Conservation (phyloP, 2,797 vertebrate genomes). For the Sebastiscus albofasciatus region DNA sequence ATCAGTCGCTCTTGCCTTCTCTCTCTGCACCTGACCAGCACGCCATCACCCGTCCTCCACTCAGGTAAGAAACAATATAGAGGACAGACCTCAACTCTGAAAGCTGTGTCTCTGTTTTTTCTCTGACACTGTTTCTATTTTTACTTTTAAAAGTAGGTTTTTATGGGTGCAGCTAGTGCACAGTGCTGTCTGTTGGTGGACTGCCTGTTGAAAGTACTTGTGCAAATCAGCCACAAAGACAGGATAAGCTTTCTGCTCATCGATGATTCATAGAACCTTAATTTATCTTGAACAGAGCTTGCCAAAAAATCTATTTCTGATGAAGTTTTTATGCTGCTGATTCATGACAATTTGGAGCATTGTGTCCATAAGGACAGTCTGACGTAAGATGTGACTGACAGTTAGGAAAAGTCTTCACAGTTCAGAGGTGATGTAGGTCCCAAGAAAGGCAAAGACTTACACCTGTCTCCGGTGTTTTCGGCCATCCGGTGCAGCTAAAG, state of each 20-base stretch:
- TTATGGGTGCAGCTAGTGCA: neutral
- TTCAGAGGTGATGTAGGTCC: conserved; percentile 51
- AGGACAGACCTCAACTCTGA: neutral
- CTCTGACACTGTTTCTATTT: neutral
- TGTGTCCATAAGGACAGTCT: neutral
- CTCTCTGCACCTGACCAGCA: conserved; percentile 49
- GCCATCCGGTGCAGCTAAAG: conserved; percentile 47
- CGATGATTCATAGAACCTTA: neutral
- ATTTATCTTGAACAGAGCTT: neutral
- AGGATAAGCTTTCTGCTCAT: conserved; percentile 1
- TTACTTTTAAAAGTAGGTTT: neutral
- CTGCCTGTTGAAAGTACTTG: neutral
- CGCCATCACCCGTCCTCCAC: conserved; percentile 45
- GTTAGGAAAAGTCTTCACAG: conserved; percentile 34
- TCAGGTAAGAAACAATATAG: conserved; percentile 75
- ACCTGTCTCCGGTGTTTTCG: conserved; percentile 55
- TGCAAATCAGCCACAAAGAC: neutral
- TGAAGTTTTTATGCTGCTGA: neutral
- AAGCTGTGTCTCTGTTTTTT: neutral
- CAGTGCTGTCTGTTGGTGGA: neutral
- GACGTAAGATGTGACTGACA: conserved; percentile 16
- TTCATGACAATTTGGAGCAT: neutral
- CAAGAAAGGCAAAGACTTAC: conserved; percentile 46
- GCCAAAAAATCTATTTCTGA: neutral
- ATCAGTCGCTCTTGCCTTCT: conserved; percentile 53